phyloP scores from a whole-genome alignment of 92 coral and sea anemone species.

The Heliopora coerulea region DNA sequence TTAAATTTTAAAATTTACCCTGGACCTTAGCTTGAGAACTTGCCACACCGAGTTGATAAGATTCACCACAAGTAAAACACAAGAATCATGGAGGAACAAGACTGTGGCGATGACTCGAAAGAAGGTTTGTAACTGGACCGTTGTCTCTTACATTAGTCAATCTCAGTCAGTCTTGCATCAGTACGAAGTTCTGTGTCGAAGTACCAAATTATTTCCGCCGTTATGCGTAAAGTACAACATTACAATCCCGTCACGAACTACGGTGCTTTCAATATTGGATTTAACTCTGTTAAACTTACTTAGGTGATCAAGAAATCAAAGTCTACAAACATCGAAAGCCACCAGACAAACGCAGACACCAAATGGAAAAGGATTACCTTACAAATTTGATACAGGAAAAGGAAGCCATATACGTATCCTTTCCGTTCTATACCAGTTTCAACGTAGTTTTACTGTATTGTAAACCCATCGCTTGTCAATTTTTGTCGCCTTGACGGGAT shows the following conservation, averaged over 20 bases:
- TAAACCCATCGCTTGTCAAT: neutral
- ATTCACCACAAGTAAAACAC: neutral
- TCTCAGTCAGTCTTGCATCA: no score
- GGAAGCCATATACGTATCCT: slow-evolving; percentile 79
- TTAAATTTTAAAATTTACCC: no score
- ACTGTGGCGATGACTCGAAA: neutral
- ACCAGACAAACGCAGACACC: slow-evolving; percentile 62
- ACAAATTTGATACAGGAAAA: slow-evolving; percentile 54
- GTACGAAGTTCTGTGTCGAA: no score
- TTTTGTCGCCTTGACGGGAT: neutral
- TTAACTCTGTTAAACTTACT: no score
- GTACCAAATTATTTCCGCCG: no score
- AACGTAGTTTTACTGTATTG: neutral
- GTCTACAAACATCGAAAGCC: slow-evolving; percentile 19
- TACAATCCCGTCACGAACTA: no score
- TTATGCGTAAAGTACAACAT: no score
- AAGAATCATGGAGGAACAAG: neutral
- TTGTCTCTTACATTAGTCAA: no score
- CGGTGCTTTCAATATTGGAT: no score
- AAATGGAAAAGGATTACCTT: slow-evolving; percentile 60
- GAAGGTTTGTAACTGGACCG: neutral
- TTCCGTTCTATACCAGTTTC: neutral
- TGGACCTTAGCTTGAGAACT: no score
- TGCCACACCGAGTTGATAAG: no score
- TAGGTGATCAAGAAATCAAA: neutral